Evolutionary conservation across 2,113 vertebrate species (phyloP).

Genomic region (Montifringilla adamsi): DNA sequence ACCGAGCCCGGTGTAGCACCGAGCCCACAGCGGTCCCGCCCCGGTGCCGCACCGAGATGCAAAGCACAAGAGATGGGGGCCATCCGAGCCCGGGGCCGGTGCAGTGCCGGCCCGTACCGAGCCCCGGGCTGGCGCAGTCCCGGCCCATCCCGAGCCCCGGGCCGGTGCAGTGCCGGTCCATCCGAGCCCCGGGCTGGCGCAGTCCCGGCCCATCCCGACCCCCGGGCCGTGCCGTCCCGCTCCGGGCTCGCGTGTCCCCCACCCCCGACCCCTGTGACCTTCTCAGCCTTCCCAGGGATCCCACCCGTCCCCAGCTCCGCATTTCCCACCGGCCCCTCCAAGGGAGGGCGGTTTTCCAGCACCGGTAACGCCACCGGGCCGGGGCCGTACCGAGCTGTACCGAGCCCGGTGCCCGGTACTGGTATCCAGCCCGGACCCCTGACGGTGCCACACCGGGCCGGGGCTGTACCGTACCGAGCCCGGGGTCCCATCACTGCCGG

Average conservation of each 20-base stretch:
- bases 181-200: no score
- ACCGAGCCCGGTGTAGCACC: not conserved
- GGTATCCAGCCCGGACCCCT: no score
- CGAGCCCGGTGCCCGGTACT: not conserved
- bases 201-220: no score
- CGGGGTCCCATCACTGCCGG: not conserved
- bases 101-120: not conserved
- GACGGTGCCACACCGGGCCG: not conserved
- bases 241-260: no score
- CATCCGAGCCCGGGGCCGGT: not conserved
- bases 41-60: not conserved
- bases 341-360: not conserved
- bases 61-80: no score
- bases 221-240: no score
- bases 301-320: not conserved
- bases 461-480: not conserved
- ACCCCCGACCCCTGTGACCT: not conserved
- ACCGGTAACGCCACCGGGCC: accelerated
- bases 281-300: not conserved
- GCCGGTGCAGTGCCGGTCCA: no score
- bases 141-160: no score
- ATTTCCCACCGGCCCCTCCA: not conserved
- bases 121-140: no score
- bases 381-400: not conserved
- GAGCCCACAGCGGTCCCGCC: not conserved